Evolutionary conservation across 2,888 invertebrate species (phyloP).

Genomic region (Chrysodeixis includens): DNA sequence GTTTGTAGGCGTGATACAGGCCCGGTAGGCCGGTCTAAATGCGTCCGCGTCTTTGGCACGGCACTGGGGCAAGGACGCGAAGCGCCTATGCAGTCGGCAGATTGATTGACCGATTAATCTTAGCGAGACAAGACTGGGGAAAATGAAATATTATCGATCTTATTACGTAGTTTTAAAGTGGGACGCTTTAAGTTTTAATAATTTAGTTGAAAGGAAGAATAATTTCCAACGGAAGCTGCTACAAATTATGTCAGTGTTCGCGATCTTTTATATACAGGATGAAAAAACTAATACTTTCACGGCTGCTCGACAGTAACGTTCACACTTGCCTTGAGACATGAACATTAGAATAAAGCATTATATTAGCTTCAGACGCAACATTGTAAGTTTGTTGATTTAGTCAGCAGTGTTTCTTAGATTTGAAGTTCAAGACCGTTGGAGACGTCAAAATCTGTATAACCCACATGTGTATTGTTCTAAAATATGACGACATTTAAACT

Average conservation of each 20-base stretch:
- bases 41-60: slow-evolving; percentile 82
- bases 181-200: slow-evolving; percentile 10
- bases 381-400: neutral
- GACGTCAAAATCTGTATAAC: neutral
- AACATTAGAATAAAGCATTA: neutral
- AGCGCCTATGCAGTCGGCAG: slow-evolving; percentile 82
- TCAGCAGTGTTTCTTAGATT: neutral
- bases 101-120: slow-evolving; percentile 87
- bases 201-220: slow-evolving; percentile 10
- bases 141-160: slow-evolving; percentile 54
- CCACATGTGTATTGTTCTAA: neutral
- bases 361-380: neutral
- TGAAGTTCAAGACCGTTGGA: slow-evolving; percentile 3
- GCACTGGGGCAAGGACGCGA: slow-evolving; percentile 87
- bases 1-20: slow-evolving; percentile 71
- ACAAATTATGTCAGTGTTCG: slow-evolving; percentile 18
- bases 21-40: slow-evolving; percentile 83
- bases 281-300: slow-evolving; percentile 2
- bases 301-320: slow-evolving; percentile 6
- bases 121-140: slow-evolving; percentile 64
- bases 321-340: slow-evolving; percentile 13
- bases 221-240: slow-evolving; percentile 26
- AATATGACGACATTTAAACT: neutral
- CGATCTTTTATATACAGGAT: slow-evolving; percentile 26
- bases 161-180: slow-evolving; percentile 29